phyloP scores from a whole-genome alignment of 2,797 vertebrate species.

The Gallinago solitaria region DNA sequence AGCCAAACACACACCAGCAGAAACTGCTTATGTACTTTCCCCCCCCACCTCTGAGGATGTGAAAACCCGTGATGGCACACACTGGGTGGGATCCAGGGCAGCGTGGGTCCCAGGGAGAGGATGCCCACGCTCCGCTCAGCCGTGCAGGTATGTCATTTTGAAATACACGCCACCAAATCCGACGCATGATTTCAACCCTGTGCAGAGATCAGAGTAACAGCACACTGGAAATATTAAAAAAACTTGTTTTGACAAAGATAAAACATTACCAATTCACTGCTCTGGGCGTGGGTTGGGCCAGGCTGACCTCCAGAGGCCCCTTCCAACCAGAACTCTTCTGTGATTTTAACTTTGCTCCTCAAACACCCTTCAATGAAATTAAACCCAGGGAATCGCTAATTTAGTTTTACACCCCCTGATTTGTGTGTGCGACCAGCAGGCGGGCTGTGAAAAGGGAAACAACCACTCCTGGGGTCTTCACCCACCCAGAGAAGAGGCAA shows the following conservation, averaged over 20 bases:
- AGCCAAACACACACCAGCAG: neutral
- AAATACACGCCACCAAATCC: neutral
- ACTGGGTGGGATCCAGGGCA: neutral
- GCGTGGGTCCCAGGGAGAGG: neutral
- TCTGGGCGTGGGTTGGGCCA: neutral
- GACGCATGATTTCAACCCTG: accelerated
- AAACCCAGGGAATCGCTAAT: neutral
- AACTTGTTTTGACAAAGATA: neutral
- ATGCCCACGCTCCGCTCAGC: neutral
- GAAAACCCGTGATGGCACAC: neutral
- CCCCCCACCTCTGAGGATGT: neutral
- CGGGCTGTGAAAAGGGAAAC: neutral
- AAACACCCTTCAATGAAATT: neutral
- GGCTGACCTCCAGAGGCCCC: neutral
- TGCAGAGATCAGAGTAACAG: neutral
- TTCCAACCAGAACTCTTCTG: neutral
- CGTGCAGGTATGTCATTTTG: neutral
- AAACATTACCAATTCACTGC: neutral
- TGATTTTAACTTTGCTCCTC: neutral
- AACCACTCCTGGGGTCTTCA: neutral
- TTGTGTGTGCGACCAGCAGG: neutral
- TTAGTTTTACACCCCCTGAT: neutral
- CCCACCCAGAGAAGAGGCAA: neutral
- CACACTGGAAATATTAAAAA: accelerated
- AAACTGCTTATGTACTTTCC: neutral